Percentiles rank a stretch among this genome's conserved stretches.
These are phyloP conservation scores for Bos javanicus DNA, from an alignment of 2,113 vertebrate species.

Conservation along the genomic window DNA sequence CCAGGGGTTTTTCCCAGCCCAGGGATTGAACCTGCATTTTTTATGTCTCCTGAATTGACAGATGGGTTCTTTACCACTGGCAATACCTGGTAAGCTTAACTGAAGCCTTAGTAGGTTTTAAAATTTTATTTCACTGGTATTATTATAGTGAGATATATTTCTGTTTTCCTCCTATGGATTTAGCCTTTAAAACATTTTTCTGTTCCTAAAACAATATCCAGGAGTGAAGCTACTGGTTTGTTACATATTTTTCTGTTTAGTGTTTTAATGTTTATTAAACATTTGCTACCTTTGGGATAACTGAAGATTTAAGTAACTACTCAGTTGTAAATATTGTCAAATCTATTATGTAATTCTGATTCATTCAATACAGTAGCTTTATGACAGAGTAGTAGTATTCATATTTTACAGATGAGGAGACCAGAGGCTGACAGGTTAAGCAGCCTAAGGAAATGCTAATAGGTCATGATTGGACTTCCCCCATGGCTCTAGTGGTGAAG, in stretches of 20 bases:
- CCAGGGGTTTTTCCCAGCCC: neutral
- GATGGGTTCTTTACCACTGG: neutral
- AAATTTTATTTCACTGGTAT: neutral
- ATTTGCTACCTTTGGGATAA: neutral
- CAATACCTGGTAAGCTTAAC: neutral
- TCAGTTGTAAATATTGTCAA: neutral
- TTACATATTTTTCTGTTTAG: neutral
- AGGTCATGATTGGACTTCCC: neutral
- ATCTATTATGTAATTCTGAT: neutral
- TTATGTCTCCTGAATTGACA: neutral
- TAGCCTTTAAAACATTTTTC: constrained; percentile 2
- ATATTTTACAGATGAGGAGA: neutral
- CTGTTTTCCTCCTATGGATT: neutral
- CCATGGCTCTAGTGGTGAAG: neutral
- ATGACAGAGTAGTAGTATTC: neutral
- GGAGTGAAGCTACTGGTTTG: neutral
- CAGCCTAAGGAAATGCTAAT: neutral
- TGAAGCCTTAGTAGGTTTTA: neutral
- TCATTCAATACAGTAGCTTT: neutral
- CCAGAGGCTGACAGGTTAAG: neutral
- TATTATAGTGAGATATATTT: neutral
- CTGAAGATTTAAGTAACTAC: neutral
- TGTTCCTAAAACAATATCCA: neutral
- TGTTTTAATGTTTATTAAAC: neutral
- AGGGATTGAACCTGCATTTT: neutral